A percentile compares a stretch with the other conserved stretches of the same genome.
phyloP scores from a whole-genome alignment of 1,140 invertebrate species.

The Drosophila novamexicana region DNA sequence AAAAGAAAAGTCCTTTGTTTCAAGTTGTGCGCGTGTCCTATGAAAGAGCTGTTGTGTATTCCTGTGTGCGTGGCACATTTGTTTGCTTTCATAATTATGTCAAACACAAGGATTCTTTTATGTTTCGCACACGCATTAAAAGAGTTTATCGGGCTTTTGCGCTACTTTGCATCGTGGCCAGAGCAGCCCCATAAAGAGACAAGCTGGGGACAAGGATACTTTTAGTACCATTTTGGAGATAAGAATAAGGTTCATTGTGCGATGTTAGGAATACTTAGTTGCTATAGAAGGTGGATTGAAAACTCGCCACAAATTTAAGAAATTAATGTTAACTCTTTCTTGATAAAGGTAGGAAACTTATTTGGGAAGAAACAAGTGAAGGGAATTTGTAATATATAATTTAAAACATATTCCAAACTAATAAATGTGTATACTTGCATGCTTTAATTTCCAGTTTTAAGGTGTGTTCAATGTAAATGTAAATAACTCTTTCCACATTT shows the following conservation, averaged over 20 bases:
- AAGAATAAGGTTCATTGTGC: slow-evolving; percentile 21
- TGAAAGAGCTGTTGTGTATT: slow-evolving; percentile 43
- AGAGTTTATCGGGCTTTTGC: slow-evolving; percentile 61
- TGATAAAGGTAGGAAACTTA: background rate
- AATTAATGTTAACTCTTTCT: background rate
- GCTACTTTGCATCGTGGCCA: slow-evolving; percentile 20
- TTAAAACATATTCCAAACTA: too few relatives aligned
- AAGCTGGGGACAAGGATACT: slow-evolving; percentile 14
- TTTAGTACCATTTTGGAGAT: slow-evolving; percentile 6
- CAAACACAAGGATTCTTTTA: slow-evolving; percentile 77
- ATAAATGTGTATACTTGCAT: too few relatives aligned
- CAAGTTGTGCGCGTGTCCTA: slow-evolving; percentile 60
- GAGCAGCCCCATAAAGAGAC: slow-evolving; percentile 30
- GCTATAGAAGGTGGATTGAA: background rate
- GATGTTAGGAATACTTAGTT: background rate
- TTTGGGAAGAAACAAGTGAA: too few relatives aligned
- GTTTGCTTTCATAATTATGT: slow-evolving; percentile 81
- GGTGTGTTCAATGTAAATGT: too few relatives aligned
- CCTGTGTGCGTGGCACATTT: slow-evolving; percentile 66
- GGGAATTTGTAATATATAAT: too few relatives aligned
- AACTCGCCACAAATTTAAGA: background rate
- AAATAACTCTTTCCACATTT: too few relatives aligned
- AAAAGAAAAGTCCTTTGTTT: slow-evolving; percentile 79
- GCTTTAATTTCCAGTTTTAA: too few relatives aligned
- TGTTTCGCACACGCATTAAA: slow-evolving; percentile 44